Evolutionary conservation across 1,140 invertebrate species (phyloP), one percentile per base, ranked within the genome.

Genomic region (Bombus pascuorum): DNA sequence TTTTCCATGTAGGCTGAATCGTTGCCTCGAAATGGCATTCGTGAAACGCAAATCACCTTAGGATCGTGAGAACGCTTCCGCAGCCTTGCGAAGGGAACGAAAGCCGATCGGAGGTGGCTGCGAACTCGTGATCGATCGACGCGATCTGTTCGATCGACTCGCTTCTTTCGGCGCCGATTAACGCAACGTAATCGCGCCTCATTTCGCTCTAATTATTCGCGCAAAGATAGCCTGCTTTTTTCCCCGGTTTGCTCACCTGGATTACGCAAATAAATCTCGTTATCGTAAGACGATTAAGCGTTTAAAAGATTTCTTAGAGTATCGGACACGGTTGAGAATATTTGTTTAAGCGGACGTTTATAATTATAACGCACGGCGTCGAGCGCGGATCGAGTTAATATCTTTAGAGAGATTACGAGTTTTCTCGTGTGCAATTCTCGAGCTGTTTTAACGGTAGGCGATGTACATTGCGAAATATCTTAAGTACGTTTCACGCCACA

Each of bases 1-100:
- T 77, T 66, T 25, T 42, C 76, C 32, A 25, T 6, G 62, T 22
- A 34, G 10, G 28, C 39, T n/a, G 70, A 68, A 53, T 71, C 32
- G 42, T 59, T 65, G 32, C 13, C 8, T 53, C 10, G 12, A 28
- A 34, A 28, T 12, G n/a, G 18, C 13, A 39, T 2, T 65, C n/a
- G 57, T 12, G n/a, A 37, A 74, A 82, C 39, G 53, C 28, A 47
- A 62, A 59, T 76, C 34, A 57, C 25, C 25, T 5, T 5, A 37
- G 32, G 53, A 82, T 62, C 70, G 71, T 74, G 80, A 82, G 71
- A 82, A 82, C 47, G 57, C 71, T 74, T 73, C 68, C 53, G 47
- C 65, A 37, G 18, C 10, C 22, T 82, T 65, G 71, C 71, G 71
- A 82, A 74, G 74, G 80, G 18, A 82, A 82, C n/a, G 80, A 82